Percentiles rank a stretch among this genome's conserved stretches.
Conservation (phyloP, 2,888 invertebrate genomes). For the Plutella xylostella region DNA sequence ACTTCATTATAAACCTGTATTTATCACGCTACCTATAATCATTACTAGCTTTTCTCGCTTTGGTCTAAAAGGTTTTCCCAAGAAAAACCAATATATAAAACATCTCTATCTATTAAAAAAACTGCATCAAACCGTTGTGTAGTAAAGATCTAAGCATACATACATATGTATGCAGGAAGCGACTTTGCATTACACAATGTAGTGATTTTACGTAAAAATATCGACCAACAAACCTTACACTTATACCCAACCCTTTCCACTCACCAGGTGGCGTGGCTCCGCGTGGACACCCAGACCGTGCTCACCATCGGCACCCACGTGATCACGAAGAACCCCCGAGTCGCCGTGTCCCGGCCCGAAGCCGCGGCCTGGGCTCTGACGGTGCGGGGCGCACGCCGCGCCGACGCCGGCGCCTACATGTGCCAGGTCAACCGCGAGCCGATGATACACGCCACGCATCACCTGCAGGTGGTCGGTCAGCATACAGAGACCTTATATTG, state of each 20-base stretch:
- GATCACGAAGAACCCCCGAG: slow-evolving; percentile 89
- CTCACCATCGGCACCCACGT: slow-evolving; percentile 88
- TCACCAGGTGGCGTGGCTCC: slow-evolving; percentile 85
- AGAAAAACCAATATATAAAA: too few species aligned
- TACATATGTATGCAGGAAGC: too few species aligned
- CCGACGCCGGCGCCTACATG: slow-evolving; percentile 86
- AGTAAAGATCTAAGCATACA: too few species aligned
- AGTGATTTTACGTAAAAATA: too few species aligned
- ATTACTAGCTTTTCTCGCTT: too few species aligned
- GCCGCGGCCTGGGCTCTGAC: slow-evolving; percentile 81
- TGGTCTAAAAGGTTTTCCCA: too few species aligned
- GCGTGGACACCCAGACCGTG: slow-evolving; percentile 90
- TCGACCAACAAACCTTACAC: neutral
- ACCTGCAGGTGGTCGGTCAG: slow-evolving; percentile 43
- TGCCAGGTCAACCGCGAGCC: slow-evolving; percentile 76
- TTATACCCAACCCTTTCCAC: neutral
- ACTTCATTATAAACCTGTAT: too few species aligned
- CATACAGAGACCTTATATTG: slow-evolving; percentile 12
- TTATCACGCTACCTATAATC: too few species aligned
- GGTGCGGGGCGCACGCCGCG: slow-evolving; percentile 79
- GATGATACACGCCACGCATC: slow-evolving; percentile 67
- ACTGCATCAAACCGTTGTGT: too few species aligned
- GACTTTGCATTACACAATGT: too few species aligned
- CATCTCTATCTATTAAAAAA: too few species aligned
- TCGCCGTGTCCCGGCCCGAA: slow-evolving; percentile 80